A percentile compares a stretch with the other conserved stretches of the same genome.
Conservation (phyloP, 2,113 vertebrate genomes). For the Malaclemys terrapin region DNA sequence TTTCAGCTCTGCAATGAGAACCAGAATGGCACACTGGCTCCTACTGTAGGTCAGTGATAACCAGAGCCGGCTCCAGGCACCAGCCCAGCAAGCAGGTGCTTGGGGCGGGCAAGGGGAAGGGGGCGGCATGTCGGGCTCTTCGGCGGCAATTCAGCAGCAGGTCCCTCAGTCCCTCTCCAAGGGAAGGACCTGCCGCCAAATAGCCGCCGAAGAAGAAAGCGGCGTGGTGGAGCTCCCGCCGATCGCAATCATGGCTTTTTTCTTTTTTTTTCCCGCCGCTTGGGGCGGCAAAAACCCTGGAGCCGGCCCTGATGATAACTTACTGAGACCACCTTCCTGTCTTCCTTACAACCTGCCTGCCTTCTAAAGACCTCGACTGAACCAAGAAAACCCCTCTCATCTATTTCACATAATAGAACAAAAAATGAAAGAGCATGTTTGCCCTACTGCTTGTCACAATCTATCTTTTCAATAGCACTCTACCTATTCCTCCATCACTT, state of each 20-base stretch:
- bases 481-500: neutral
- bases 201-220: too few species aligned
- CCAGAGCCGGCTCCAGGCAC: too few species aligned
- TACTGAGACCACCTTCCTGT: neutral
- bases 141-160: too few species aligned
- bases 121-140: too few species aligned
- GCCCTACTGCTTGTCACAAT: neutral
- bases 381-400: slow-evolving; percentile 16
- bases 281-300: too few species aligned
- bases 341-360: slow-evolving; percentile 4
- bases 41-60: neutral
- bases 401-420: neutral
- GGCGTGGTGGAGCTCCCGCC: too few species aligned
- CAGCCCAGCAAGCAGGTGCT: too few species aligned
- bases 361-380: slow-evolving; percentile 5
- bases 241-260: too few species aligned
- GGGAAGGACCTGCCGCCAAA: too few species aligned
- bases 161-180: too few species aligned
- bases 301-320: neutral
- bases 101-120: too few species aligned
- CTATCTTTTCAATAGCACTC: slow-evolving; percentile 30
- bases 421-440: neutral
- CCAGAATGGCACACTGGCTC: neutral
- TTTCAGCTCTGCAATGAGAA: neutral
- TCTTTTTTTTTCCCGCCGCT: too few species aligned